These are phyloP conservation scores for Melipona beecheii DNA, from an alignment of 2,888 invertebrate genomes.

Conservation along the genomic window DNA sequence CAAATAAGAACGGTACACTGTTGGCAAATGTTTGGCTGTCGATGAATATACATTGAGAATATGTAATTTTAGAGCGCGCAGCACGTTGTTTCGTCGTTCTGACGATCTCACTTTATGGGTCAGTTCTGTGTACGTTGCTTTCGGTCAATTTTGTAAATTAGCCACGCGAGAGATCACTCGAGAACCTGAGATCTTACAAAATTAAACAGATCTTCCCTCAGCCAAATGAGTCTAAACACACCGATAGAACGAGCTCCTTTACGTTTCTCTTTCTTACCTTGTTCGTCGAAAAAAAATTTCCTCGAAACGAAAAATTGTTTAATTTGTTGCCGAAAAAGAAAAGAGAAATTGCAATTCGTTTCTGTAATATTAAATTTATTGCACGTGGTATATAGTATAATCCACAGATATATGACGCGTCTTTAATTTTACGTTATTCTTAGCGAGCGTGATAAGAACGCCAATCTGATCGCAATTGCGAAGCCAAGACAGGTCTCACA, in stretches of 20 bases:
- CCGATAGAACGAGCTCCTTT: background rate
- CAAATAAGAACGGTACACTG: constrained; percentile 4
- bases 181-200: constrained; percentile 1
- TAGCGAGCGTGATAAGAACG: constrained; percentile 48
- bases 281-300: background rate
- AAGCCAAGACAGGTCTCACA: constrained; percentile 25
- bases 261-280: background rate
- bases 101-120: constrained; percentile 1
- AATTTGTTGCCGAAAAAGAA: background rate
- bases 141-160: background rate
- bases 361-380: too few relatives aligned
- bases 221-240: constrained; percentile 17
- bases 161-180: background rate
- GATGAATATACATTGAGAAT: constrained; percentile 11
- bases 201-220: constrained; percentile 35
- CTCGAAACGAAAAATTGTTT: background rate
- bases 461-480: constrained; percentile 40
- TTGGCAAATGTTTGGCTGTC: background rate
- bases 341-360: too few relatives aligned
- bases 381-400: too few relatives aligned
- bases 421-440: constrained; percentile 1
- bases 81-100: background rate
- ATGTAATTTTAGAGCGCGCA: background rate
- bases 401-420: too few relatives aligned
- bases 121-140: constrained; percentile 1